Evolutionary conservation across 2,888 invertebrate genomes (phyloP).

Genomic region (Cistogaster globosa): DNA sequence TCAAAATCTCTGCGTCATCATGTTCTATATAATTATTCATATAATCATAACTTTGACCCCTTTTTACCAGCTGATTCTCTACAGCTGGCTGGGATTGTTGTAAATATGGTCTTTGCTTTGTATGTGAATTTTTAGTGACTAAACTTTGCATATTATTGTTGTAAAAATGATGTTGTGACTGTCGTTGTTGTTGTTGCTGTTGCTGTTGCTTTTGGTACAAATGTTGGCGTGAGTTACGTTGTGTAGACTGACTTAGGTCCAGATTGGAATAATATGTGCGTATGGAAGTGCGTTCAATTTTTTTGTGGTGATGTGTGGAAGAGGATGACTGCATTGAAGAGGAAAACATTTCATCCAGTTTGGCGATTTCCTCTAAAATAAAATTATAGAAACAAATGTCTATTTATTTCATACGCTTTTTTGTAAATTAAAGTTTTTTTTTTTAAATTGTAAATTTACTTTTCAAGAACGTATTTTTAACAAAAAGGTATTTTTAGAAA

Average conservation of each 20-base stretch:
- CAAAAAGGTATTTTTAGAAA: too few relatives aligned
- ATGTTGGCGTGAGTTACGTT: constrained; percentile 73
- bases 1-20: constrained; percentile 36
- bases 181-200: constrained; percentile 59
- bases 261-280: constrained; percentile 82
- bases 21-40: constrained; percentile 76
- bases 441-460: too few relatives aligned
- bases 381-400: not conserved
- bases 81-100: constrained; percentile 47
- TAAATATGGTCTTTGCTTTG: constrained; percentile 6
- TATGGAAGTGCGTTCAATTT: constrained; percentile 82
- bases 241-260: constrained; percentile 78
- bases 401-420: not conserved
- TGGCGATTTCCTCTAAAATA: constrained; percentile 90
- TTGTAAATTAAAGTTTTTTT: too few relatives aligned
- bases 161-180: constrained; percentile 4
- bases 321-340: constrained; percentile 76
- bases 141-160: constrained; percentile 39
- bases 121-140: constrained; percentile 11
- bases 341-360: constrained; percentile 91
- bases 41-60: constrained; percentile 77
- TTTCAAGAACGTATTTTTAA: too few relatives aligned
- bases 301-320: constrained; percentile 83
- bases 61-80: constrained; percentile 70
- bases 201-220: constrained; percentile 72